Conservation (phyloP, 2,888 invertebrate species). For the Torymus aiolomorphi region DNA sequence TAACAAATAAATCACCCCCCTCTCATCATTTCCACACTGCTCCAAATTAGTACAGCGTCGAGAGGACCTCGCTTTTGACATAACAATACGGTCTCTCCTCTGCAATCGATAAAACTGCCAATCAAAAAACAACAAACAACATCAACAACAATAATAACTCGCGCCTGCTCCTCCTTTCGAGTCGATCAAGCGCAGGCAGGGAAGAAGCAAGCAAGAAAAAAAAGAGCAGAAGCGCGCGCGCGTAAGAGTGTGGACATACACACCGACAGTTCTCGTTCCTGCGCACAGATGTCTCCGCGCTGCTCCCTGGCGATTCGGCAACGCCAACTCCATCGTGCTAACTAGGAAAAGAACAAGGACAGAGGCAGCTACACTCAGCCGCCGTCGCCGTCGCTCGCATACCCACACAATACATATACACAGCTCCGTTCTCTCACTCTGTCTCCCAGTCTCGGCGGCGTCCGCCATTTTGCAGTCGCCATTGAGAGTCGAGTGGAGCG, state of each 20-base stretch:
- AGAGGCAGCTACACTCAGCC: background rate
- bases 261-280: background rate
- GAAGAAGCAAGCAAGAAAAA: conserved; percentile 4
- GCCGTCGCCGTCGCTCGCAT: conserved; percentile 31
- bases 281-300: conserved; percentile 32
- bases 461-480: conserved; percentile 96
- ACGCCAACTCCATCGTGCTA: background rate
- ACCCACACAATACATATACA: background rate
- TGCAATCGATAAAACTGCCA: background rate
- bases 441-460: conserved; percentile 9
- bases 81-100: background rate
- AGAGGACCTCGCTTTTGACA: too few species aligned
- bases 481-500: conserved; percentile 83
- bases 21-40: too few species aligned
- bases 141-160: conserved; percentile 3
- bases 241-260: background rate
- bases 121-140: conserved; percentile 4
- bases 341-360: conserved; percentile 37
- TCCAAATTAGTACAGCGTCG: too few species aligned
- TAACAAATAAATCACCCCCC: too few species aligned
- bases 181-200: too few species aligned
- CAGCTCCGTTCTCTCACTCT: too few species aligned
- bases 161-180: too few species aligned
- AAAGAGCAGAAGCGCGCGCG: background rate
- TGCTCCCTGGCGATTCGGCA: conserved; percentile 18